Base-by-base conservation (phyloP, 2,113 vertebrate genomes). In the Centropus unirufus region DNA sequence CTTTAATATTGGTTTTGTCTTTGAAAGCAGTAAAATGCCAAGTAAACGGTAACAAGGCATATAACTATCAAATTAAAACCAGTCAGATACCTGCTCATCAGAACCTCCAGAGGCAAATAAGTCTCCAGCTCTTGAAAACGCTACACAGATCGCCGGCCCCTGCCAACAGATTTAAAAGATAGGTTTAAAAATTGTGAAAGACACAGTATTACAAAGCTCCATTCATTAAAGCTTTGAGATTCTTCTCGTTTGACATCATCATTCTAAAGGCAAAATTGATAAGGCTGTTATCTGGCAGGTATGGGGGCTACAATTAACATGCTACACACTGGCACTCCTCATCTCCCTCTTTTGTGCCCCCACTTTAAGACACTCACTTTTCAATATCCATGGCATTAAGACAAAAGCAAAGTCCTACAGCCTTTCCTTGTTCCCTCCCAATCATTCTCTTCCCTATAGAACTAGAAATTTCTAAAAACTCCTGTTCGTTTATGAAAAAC, bases 41-140 rank as follows among this genome's bases (percentile, higher is more conserved):
- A 61, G 29, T 54, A 76, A 73, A 59, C 15, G 59, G 47, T 6
- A 73, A 73, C 49, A 68, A 39, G 27, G 26, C 49, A 85, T 14
- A 73, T 69, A 82, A 27, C n/a, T 17, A 61, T 57, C 10, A 20
- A 47, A 44, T 32, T 36, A 73, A 86, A 86, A 61, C 15, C 1
- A 39, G 29, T 29, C 51, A 89, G 83, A 94, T 95, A 99, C 99
- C 98, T 99, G 99, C 76, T 99, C 99, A 95, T 99, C 99, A 70
- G 99, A 98, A n/a, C 99, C 98, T 81, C 99, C 99, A 51, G 99
- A 99, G 30, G 99, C 98, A 97, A 99, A 99, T 62, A 98, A 97
- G 21, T 99, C 98, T 82, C 99, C 99, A 2, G 98, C 97, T 96
- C 97, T 98, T 82, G 99, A 99, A 94, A 99, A 99, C 1, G 97